A percentile compares a stretch with the other conserved stretches of the same genome.
These are phyloP conservation scores for Drosophila kanapiae DNA, from an alignment of 1,140 invertebrate genomes.

Conservation along the genomic window DNA sequence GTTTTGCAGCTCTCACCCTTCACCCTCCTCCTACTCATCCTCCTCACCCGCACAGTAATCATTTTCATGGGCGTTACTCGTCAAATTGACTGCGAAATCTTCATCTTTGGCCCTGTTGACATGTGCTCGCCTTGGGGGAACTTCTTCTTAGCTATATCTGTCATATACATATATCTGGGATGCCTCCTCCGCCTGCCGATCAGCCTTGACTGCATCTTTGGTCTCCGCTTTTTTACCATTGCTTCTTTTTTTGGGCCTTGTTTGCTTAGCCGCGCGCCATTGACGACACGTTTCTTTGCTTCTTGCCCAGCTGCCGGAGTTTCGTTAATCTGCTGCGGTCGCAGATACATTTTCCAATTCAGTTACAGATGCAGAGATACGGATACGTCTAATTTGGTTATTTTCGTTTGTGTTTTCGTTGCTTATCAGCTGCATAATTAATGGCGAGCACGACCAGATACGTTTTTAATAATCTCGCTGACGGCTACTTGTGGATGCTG, in stretches of 20 bases:
- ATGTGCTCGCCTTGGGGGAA: slow-evolving; percentile 31
- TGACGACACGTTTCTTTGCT: slow-evolving; percentile 55
- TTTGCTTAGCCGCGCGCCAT: slow-evolving; percentile 73
- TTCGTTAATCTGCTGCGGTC: slow-evolving; percentile 44
- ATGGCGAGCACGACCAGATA: slow-evolving; percentile 50
- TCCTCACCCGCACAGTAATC: slow-evolving; percentile 50
- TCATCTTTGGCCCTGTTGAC: slow-evolving; percentile 55
- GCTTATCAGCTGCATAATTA: slow-evolving; percentile 67
- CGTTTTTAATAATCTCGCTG: slow-evolving; percentile 48
- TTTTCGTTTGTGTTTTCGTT: slow-evolving; percentile 57
- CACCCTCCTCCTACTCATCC: neutral
- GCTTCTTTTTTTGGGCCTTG: slow-evolving; percentile 42
- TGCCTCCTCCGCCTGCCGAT: neutral
- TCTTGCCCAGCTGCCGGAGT: slow-evolving; percentile 43
- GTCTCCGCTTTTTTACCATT: slow-evolving; percentile 26
- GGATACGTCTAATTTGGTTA: slow-evolving; percentile 18
- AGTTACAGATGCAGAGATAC: slow-evolving; percentile 8
- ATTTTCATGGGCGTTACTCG: slow-evolving; percentile 69
- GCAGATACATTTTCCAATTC: slow-evolving; percentile 28
- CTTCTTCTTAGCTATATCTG: neutral
- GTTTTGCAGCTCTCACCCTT: neutral
- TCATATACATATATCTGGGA: neutral
- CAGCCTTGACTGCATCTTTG: slow-evolving; percentile 64
- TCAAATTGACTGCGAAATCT: slow-evolving; percentile 81
- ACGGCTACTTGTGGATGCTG: slow-evolving; percentile 27